A percentile compares a stretch with the other conserved stretches of the same genome.
These are phyloP conservation scores for Ursus arctos DNA, from an alignment of 2,113 vertebrate species.

Conservation along the genomic window DNA sequence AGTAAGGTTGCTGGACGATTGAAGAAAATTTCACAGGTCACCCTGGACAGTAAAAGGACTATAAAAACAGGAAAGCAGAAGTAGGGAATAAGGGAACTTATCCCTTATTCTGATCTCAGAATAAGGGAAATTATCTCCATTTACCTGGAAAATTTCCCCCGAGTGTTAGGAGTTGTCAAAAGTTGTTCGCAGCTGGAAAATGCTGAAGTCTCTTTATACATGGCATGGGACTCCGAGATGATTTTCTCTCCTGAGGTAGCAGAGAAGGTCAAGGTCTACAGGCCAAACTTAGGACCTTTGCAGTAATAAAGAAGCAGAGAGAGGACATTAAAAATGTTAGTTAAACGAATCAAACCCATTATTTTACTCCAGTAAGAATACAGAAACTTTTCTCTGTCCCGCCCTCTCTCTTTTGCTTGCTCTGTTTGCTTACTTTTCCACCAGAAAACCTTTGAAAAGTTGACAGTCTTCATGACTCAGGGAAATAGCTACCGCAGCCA, in stretches of 20 bases:
- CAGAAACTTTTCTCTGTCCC: neutral
- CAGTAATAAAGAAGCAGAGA: neutral
- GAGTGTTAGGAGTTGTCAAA: neutral
- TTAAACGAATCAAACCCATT: neutral
- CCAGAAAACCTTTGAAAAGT: neutral
- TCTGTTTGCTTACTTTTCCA: neutral
- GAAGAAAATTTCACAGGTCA: neutral
- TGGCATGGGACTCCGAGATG: neutral
- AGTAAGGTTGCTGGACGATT: neutral
- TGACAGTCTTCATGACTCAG: neutral
- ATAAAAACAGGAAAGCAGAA: neutral
- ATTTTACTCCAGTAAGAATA: neutral
- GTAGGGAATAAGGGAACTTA: neutral
- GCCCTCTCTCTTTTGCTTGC: neutral
- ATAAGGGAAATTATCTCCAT: neutral
- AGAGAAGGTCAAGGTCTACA: neutral
- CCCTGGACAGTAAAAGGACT: neutral
- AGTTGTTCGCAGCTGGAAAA: neutral
- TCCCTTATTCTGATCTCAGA: neutral
- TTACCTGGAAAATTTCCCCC: neutral
- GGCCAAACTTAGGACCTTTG: neutral
- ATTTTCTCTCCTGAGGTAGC: neutral
- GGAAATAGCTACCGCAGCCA: neutral
- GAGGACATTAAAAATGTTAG: neutral
- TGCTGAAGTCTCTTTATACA: neutral